Base-by-base conservation (phyloP, 2,113 vertebrate genomes). In the Leptosomus discolor region DNA sequence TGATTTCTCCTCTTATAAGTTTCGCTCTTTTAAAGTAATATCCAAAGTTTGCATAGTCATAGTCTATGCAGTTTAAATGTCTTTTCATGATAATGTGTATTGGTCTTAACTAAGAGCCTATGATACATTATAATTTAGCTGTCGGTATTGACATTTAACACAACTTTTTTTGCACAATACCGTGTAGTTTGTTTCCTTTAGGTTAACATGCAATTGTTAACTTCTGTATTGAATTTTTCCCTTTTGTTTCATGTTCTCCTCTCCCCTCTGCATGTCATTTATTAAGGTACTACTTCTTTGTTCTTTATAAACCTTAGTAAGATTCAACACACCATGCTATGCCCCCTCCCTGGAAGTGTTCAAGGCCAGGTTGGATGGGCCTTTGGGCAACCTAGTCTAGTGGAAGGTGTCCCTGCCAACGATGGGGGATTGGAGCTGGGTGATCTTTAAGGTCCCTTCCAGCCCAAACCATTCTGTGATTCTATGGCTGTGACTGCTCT, bases 31-130 rank as follows among this genome's bases (percentile, higher is more conserved):
- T 45, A 29, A 65, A 74, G 21, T 37, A 24, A 68, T 50, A 26
- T 24, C 43, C 14, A 36, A 45, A 19, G 45, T 43, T 57, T 53
- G 37, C 1, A 0, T 8, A 11, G 27, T 48, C 41, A 4, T 23
- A 58, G 12, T 24, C 56, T 46, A 1, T 30, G 16, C 37, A 69
- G 24, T 51, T 64, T 9, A 29, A 68, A 43, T 43, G 13, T 10
- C 12, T 69, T 73, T 51, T 65, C 34, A 3, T 63, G 39, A 9
- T 21, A 71, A 56, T 26, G 5, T 15, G 11, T 15, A 0, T 58
- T 85, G 37, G 61, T 75, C 2, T 61, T 20, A 48, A 67, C 30
- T 11, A 22, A 30, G 74, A 79, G 20, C 46, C 69, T 53, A 5
- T 29, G 74, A 23, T 37, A 11, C 36, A 5, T 64, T 41, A 15